Evolutionary conservation across 2,888 invertebrate species (phyloP).

Genomic region (Galerucella calmariensis): DNA sequence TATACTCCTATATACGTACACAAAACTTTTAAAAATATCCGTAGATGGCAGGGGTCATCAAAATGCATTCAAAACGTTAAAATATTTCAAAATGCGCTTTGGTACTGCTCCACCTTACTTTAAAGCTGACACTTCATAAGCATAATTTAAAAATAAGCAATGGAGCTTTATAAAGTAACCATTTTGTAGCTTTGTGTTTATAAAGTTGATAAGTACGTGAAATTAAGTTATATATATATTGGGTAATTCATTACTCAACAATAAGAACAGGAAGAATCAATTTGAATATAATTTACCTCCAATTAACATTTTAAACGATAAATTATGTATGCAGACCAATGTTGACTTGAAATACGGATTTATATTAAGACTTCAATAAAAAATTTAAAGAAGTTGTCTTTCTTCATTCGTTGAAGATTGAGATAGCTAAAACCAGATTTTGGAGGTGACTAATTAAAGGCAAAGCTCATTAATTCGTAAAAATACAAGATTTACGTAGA

Average conservation of each 20-base stretch:
- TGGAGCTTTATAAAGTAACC: not conserved
- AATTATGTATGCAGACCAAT: not conserved
- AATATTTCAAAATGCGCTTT: conserved; percentile 11
- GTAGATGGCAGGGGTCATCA: conserved; percentile 6
- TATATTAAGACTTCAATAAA: not conserved
- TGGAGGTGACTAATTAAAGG: conserved; percentile 5
- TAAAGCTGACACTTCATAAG: conserved; percentile 13
- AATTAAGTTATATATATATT: too few relatives aligned
- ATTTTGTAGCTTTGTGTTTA: not conserved
- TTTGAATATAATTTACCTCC: too few relatives aligned
- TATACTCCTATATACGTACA: not conserved
- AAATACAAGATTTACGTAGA: not conserved
- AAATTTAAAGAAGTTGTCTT: conserved; percentile 8
- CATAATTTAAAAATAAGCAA: conserved; percentile 24
- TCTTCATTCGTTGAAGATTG: conserved; percentile 1
- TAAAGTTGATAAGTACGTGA: not conserved
- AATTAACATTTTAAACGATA: not conserved
- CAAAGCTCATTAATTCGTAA: not conserved
- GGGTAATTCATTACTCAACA: too few relatives aligned
- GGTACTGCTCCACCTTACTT: conserved; percentile 4
- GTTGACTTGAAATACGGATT: not conserved
- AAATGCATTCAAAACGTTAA: conserved; percentile 21
- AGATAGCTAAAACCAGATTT: conserved; percentile 11
- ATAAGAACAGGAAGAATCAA: too few relatives aligned
- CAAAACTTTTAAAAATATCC: not conserved